phyloP scores from a whole-genome alignment of 2,888 invertebrate genomes.

The Syrista parreyssii region DNA sequence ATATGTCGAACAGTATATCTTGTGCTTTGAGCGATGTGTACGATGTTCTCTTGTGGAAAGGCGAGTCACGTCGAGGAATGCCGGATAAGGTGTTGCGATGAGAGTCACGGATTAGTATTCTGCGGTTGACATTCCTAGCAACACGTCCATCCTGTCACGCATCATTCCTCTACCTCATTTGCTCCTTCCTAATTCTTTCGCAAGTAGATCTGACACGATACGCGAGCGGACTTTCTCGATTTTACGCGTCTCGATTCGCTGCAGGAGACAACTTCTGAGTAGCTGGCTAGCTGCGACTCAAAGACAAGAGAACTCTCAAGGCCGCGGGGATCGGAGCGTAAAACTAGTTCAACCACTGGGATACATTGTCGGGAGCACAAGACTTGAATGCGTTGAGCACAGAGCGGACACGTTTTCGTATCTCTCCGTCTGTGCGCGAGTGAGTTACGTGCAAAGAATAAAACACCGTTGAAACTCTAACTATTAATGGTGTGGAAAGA shows the following conservation, averaged over 20 bases:
- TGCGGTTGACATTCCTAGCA: neutral
- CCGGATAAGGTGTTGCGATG: neutral
- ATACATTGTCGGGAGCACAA: neutral
- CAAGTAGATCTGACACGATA: constrained; percentile 13
- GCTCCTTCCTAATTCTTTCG: constrained; percentile 11
- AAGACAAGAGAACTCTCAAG: constrained; percentile 34
- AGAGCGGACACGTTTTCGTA: neutral
- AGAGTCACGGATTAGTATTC: neutral
- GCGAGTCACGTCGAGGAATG: neutral
- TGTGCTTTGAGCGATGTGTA: neutral
- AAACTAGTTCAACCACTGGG: constrained; percentile 37
- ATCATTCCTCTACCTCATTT: constrained; percentile 9
- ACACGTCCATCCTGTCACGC: neutral
- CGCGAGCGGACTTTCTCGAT: constrained; percentile 24
- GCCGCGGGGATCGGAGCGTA: constrained; percentile 49
- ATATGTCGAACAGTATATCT: neutral
- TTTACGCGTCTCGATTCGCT: neutral
- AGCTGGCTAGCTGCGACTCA: neutral
- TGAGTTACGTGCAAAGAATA: neutral
- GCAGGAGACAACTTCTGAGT: neutral
- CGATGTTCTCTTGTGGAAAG: neutral
- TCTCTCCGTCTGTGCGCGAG: neutral
- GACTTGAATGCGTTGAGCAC: neutral
- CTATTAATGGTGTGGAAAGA: neutral
- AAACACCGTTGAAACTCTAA: neutral